phyloP scores from a whole-genome alignment of 2,888 invertebrate species.

The Timema podura region DNA sequence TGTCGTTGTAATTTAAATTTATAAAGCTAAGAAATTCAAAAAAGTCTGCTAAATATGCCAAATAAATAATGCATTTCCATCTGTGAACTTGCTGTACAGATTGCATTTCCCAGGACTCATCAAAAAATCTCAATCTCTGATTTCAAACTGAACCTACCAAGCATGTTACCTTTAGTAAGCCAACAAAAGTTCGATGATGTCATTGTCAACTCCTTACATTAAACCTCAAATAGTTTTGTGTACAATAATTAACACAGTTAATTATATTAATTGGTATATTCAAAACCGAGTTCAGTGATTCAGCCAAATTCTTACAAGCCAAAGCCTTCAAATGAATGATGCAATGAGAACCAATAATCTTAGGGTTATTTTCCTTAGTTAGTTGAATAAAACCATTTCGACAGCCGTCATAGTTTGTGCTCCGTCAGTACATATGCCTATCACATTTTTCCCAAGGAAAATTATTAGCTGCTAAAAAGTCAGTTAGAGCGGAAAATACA shows the following conservation, averaged over 20 bases:
- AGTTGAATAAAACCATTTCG: too few relatives aligned
- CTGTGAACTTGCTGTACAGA: not conserved
- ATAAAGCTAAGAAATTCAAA: not conserved
- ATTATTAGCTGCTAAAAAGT: too few relatives aligned
- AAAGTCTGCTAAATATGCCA: slow-evolving; percentile 3
- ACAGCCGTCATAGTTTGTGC: too few relatives aligned
- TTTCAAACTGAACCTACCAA: not conserved
- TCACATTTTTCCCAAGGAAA: too few relatives aligned
- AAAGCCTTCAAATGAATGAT: not conserved
- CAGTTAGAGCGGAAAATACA: too few relatives aligned
- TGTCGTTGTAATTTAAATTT: not conserved
- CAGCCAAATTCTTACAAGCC: not conserved
- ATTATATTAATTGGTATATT: not conserved
- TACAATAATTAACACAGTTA: not conserved
- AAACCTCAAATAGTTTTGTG: slow-evolving; percentile 3
- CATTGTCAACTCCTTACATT: not conserved
- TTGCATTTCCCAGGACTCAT: not conserved
- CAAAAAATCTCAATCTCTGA: not conserved
- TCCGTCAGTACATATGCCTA: too few relatives aligned
- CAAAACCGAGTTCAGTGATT: not conserved
- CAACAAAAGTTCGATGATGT: not conserved
- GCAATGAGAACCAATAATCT: not conserved
- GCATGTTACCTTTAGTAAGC: not conserved
- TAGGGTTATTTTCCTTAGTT: not conserved
- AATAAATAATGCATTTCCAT: not conserved